phyloP scores from a whole-genome alignment of 2,888 invertebrate species.

The Clostera curtula region DNA sequence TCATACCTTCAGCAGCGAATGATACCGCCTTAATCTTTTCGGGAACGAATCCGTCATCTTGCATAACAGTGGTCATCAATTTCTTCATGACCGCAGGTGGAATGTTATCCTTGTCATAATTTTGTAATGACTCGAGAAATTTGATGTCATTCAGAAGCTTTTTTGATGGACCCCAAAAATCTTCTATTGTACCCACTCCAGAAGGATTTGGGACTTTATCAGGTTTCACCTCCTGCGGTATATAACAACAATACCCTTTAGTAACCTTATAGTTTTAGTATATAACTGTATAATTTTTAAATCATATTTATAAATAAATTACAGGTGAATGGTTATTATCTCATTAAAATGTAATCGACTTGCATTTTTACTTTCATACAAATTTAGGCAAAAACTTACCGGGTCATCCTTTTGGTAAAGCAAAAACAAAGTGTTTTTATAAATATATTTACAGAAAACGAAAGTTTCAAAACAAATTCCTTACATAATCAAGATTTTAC shows the following conservation, averaged over 20 bases:
- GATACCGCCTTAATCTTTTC: constrained; percentile 92
- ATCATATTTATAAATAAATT: no score
- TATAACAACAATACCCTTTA: neutral
- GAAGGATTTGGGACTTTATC: constrained; percentile 89
- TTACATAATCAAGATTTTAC: no score
- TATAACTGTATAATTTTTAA: no score
- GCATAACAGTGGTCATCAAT: constrained; percentile 85
- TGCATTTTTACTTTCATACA: no score
- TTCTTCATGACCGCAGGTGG: constrained; percentile 87
- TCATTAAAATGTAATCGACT: no score
- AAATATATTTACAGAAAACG: no score
- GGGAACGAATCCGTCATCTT: constrained; percentile 92
- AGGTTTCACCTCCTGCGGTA: constrained; percentile 84
- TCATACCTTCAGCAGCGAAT: constrained; percentile 87
- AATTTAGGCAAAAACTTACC: no score
- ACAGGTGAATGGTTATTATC: no score
- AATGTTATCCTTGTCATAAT: constrained; percentile 96
- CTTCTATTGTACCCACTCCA: constrained; percentile 89
- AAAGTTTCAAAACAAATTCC: no score
- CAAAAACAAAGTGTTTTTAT: constrained; percentile 16
- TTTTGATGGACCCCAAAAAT: constrained; percentile 95
- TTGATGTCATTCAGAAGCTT: constrained; percentile 92
- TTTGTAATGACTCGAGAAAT: constrained; percentile 89
- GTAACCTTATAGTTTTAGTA: no score
- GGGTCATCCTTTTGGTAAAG: constrained; percentile 40